phyloP scores from a whole-genome alignment of 2,797 vertebrate genomes.

The Acanthis flammea region DNA sequence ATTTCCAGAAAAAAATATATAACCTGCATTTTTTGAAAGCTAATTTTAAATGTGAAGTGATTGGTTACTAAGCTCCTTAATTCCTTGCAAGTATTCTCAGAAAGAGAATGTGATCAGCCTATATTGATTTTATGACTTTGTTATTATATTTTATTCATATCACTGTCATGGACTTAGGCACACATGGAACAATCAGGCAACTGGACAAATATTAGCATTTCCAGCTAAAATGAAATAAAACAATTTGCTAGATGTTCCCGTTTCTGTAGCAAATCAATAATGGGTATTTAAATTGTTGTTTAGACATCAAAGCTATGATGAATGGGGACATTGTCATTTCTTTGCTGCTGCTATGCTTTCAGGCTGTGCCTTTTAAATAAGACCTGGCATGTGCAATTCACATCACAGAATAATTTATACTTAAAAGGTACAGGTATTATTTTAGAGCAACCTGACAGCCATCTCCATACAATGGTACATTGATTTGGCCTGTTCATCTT shows the following conservation, averaged over 20 bases:
- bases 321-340: background rate
- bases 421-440: background rate
- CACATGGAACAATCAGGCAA: background rate
- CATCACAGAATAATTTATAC: background rate
- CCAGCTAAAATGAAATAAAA: background rate
- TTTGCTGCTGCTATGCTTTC: slow-evolving; percentile 1
- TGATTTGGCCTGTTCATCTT: background rate
- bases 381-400: background rate
- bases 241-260: background rate
- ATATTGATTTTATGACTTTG: background rate
- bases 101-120: background rate
- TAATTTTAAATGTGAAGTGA: background rate
- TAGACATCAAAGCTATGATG: background rate
- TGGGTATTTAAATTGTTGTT: background rate
- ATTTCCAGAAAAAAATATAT: background rate
- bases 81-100: background rate
- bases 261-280: slow-evolving; percentile 5
- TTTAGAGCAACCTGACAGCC: background rate
- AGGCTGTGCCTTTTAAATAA: slow-evolving; percentile 4
- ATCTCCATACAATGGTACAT: background rate
- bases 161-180: background rate
- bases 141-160: background rate
- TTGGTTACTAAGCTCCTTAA: background rate
- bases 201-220: background rate
- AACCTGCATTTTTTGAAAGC: background rate